These are phyloP conservation scores for Apistogramma diplotaenia DNA, from an alignment of 2,113 vertebrate genomes.

Conservation along the genomic window DNA sequence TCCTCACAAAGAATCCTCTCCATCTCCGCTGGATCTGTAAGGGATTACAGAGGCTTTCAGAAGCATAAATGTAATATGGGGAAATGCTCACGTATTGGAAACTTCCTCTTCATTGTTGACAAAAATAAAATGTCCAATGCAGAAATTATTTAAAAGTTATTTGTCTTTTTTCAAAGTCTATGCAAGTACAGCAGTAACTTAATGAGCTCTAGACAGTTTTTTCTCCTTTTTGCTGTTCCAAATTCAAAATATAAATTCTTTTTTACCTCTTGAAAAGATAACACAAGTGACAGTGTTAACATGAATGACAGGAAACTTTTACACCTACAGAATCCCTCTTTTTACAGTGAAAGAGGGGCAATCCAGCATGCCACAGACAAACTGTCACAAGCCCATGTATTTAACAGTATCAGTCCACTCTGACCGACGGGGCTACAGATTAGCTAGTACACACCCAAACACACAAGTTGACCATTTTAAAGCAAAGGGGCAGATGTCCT, in stretches of 20 bases:
- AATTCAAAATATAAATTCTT: neutral
- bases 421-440: constrained; percentile 59
- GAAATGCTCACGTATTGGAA: neutral
- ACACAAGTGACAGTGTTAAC: neutral
- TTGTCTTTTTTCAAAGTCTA: too few relatives aligned
- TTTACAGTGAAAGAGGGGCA: constrained; percentile 23
- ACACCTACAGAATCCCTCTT: neutral
- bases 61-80: neutral
- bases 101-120: neutral
- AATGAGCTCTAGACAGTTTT: neutral
- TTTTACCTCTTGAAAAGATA: neutral
- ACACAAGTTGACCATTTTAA: constrained; percentile 58
- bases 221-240: neutral
- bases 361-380: constrained; percentile 38
- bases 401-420: constrained; percentile 54
- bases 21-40: constrained; percentile 89
- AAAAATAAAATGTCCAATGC: too few relatives aligned
- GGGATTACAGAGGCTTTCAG: constrained; percentile 21
- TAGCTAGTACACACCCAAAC: constrained; percentile 44
- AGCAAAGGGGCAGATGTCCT: constrained; percentile 82
- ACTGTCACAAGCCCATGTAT: constrained; percentile 46
- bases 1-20: constrained; percentile 87
- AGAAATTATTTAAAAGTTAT: too few relatives aligned
- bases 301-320: neutral
- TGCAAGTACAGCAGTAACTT: neutral